Conservation (phyloP, 1,140 invertebrate genomes). For the Magallana gigas region DNA sequence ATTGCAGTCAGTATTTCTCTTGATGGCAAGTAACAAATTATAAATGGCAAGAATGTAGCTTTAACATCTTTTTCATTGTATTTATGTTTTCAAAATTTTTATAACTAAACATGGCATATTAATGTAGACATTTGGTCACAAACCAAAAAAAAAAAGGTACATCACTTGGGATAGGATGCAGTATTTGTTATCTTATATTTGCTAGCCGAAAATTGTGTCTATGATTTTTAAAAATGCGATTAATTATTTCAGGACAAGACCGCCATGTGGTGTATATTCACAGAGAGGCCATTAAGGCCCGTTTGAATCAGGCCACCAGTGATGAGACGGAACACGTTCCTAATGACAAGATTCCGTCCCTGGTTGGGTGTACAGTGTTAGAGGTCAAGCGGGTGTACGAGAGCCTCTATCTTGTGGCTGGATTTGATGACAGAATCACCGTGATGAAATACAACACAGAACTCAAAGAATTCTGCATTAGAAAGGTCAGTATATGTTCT, state of each 20-base stretch:
- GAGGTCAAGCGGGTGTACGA: conserved; percentile 78
- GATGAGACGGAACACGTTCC: conserved; percentile 82
- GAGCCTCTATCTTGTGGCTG: conserved; percentile 82
- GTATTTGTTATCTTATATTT: too few species aligned
- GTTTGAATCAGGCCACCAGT: conserved; percentile 80
- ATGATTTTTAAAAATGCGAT: too few species aligned
- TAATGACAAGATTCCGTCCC: conserved; percentile 79
- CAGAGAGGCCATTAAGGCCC: conserved; percentile 83
- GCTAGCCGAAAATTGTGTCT: too few species aligned
- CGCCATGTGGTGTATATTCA: conserved; percentile 84
- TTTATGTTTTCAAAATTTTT: too few species aligned
- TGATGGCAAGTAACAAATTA: too few species aligned
- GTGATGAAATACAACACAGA: conserved; percentile 77
- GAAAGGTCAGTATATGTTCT: conserved; percentile 69
- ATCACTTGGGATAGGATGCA: too few species aligned
- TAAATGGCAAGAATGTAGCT: too few species aligned
- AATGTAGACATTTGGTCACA: too few species aligned
- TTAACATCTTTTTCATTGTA: too few species aligned
- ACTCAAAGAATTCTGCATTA: conserved; percentile 73
- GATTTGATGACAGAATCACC: conserved; percentile 84
- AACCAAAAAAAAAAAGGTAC: too few species aligned
- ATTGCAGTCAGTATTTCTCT: too few species aligned
- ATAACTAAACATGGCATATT: too few species aligned
- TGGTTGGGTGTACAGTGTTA: conserved; percentile 84
- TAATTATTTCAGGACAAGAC: conserved; percentile 80